phyloP scores from a whole-genome alignment of 2,797 vertebrate genomes.

The Acanthiza pusilla region DNA sequence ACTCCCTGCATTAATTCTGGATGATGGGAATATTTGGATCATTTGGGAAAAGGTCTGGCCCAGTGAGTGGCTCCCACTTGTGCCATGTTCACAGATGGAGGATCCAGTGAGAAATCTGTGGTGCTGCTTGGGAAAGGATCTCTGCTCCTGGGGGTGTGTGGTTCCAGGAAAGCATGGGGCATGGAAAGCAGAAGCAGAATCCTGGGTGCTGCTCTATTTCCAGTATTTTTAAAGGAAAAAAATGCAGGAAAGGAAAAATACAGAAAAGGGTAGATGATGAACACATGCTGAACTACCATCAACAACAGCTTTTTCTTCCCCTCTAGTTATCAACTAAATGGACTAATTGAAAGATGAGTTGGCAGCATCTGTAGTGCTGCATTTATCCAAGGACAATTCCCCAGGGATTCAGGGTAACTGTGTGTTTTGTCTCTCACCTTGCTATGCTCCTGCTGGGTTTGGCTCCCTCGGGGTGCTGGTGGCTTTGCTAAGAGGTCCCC shows the following conservation, averaged over 20 bases:
- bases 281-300: background rate
- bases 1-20: background rate
- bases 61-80: background rate
- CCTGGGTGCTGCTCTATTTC: background rate
- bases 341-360: background rate
- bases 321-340: background rate
- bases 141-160: background rate
- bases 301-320: rapidly evolving
- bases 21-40: background rate
- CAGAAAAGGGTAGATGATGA: background rate
- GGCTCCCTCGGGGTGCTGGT: background rate
- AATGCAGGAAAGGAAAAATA: background rate
- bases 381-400: background rate
- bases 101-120: background rate
- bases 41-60: background rate
- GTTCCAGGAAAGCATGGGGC: background rate
- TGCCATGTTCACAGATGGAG: background rate
- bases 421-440: background rate
- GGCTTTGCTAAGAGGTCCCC: background rate
- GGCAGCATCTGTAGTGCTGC: background rate
- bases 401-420: background rate
- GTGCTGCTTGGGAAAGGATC: background rate
- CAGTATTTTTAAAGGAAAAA: background rate
- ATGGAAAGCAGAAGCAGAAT: background rate
- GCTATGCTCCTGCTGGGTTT: background rate